phyloP scores from a whole-genome alignment of 2,888 invertebrate genomes.

The Rhogogaster chlorosoma region DNA sequence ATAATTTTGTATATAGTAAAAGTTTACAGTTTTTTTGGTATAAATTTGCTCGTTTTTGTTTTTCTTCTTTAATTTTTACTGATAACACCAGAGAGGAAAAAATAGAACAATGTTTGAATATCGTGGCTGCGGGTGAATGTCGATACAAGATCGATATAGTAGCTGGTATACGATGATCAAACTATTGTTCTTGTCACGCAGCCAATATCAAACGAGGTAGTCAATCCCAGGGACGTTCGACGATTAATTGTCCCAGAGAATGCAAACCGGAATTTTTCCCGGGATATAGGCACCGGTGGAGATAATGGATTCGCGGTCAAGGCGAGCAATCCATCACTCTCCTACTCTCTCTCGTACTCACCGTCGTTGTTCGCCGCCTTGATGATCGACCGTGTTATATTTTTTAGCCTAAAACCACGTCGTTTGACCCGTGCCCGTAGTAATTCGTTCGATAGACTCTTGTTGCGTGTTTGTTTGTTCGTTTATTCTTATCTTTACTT shows the following conservation, averaged over 20 bases:
- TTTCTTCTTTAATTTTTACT: too few species aligned
- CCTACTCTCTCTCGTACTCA: background rate
- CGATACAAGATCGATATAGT: background rate
- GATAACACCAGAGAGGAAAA: background rate
- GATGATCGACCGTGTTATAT: slow-evolving; percentile 38
- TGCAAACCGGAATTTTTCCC: slow-evolving; percentile 41
- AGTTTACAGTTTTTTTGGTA: background rate
- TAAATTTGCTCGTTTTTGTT: background rate
- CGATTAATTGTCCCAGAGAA: slow-evolving; percentile 42
- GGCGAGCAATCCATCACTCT: slow-evolving; percentile 49
- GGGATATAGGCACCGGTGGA: slow-evolving; percentile 27
- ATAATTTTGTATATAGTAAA: background rate
- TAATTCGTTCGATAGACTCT: slow-evolving; percentile 23
- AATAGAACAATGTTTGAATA: background rate
- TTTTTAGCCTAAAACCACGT: background rate
- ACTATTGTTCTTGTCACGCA: slow-evolving; percentile 48
- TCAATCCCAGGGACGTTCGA: slow-evolving; percentile 32
- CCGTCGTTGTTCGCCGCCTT: slow-evolving; percentile 14
- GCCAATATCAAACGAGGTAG: slow-evolving; percentile 47
- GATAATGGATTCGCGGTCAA: slow-evolving; percentile 51
- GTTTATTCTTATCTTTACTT: background rate
- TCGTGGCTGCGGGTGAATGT: background rate
- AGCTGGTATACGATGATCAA: slow-evolving; percentile 2
- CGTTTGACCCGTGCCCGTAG: background rate
- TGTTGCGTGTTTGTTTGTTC: slow-evolving; percentile 2